Base-by-base conservation (phyloP, 23 tunicate species). In the Oikopleura dioica region DNA sequence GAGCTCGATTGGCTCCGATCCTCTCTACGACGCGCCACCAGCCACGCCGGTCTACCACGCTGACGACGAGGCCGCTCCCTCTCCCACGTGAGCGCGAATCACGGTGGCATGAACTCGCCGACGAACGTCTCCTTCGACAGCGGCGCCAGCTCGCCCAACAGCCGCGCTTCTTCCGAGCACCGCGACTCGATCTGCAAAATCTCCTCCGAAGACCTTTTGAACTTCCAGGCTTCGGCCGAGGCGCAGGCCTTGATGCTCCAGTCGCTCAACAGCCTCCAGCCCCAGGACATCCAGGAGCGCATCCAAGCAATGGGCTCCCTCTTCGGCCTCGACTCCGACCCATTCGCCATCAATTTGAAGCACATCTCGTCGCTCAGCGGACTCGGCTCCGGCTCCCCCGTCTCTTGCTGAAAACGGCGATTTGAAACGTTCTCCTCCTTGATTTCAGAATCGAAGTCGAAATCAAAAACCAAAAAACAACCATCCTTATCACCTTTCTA, bases 121-220 rank as follows among this genome's bases (percentile, higher is more conserved):
- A 21, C 21, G 55, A 9, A 9, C 55, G 9, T 21, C 9, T 44
- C 55, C 16, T 21, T 9, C 21, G 9, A 44, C 21, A 9, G 21
- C 55, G 33, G 72, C 32, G 2, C 33, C 72, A 2, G 16, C 30
- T 12, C 72, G 33, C 72, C 72, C 72, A 63, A 63, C 30, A 44
- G 55, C 55, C 16, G 16, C 16, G 16, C 55, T 16, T 16, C 16
- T 9, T 12, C 30, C 33, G 72, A 63, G 33, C 72, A 24, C 5
- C 72, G 72, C 72, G 72, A 63, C 26, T 63, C 72, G 16, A 63
- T 63, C 72, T 63, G 72, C 26, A 63, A 63, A 63, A 63, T 63
- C 72, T 63, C 72, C 4, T 63, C 72, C 33, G 72, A 63, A 63
- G 72, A 63, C 72, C 72, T 63, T 63, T 63, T 63, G 72, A 63